Conservation (phyloP, 2,888 invertebrate genomes). For the Pachycephus smyrnensis region DNA sequence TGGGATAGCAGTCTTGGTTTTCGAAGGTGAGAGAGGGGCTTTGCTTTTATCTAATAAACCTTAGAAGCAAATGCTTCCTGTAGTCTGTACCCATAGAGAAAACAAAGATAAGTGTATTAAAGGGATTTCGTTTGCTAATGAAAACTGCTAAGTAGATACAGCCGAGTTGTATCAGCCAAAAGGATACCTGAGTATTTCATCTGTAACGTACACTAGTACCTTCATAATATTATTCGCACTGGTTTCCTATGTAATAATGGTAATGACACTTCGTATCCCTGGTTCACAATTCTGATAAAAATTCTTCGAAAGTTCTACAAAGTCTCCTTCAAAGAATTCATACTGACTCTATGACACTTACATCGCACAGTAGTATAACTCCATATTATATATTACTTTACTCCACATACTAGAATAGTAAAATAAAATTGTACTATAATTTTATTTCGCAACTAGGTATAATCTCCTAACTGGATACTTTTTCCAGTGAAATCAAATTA, state of each 20-base stretch:
- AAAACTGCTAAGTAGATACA: neutral
- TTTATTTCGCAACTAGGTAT: neutral
- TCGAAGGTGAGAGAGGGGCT: neutral
- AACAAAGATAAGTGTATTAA: slow-evolving; percentile 62
- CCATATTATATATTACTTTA: neutral
- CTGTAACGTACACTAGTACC: neutral
- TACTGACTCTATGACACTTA: neutral
- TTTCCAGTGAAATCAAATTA: neutral
- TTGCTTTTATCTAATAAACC: slow-evolving; percentile 57
- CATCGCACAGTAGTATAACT: neutral
- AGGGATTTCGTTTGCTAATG: slow-evolving; percentile 50
- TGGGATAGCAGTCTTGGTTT: neutral
- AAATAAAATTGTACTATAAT: neutral
- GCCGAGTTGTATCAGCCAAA: neutral
- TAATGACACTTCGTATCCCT: neutral
- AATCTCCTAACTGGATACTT: neutral
- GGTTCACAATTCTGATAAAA: neutral
- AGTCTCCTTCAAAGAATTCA: neutral
- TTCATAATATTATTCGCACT: neutral
- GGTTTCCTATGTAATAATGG: neutral
- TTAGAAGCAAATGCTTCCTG: slow-evolving; percentile 52
- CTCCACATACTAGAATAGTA: no score
- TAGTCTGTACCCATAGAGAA: slow-evolving; percentile 41
- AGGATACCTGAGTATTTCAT: neutral
- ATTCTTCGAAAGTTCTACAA: neutral